Base-by-base conservation (phyloP, 2,113 vertebrate genomes). In the Columba janthina region DNA sequence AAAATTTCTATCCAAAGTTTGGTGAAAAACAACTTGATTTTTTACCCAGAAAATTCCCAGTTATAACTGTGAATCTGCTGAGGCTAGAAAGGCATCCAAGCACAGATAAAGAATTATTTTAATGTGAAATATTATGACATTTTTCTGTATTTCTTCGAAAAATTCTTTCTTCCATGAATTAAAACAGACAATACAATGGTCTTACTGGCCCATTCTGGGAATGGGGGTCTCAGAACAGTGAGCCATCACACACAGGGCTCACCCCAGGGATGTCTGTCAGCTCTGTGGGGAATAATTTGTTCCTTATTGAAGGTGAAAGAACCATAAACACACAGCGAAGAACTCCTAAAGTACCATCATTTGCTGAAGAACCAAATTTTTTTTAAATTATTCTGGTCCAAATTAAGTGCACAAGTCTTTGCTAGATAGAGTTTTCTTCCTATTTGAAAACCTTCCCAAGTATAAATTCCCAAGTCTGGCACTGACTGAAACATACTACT, bases 401-500 rank as follows among this genome's bases (percentile, higher is more conserved):
- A 38, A 57, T 58, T 56, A 51, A 79, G 50, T 34, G 10, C 9
- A 46, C 17, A 56, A 66, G 16, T 46, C 44, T 75, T 85, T 58
- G 15, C 36, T 42, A 61, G 24, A 44, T 11, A 36, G 26, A 36
- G 28, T 85, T 90, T 91, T 77, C 56, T 66, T 88, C 48, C 40
- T 58, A 18, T 38, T 48, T 80, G 62, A 65, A 81, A 92, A 67
- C 56, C 25, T 90, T 86, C 85, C 53, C 44, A 71, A 48, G 42
- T 36, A 71, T 24, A 83, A 90, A 91, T 71, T 93, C 67, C 36
- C 67, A 58, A 29, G 32, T 72, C 85, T 88, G 44, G 53, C 94
- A 38, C 62, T 64, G 73, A 86, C 77, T 94, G 88, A 95, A 94
- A 74, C 54, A 58, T 73, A 34, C 79, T 87, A 69, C 82, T 97